Conservation (phyloP, 2,888 invertebrate species). For the Trichogramma dendrolimi region DNA sequence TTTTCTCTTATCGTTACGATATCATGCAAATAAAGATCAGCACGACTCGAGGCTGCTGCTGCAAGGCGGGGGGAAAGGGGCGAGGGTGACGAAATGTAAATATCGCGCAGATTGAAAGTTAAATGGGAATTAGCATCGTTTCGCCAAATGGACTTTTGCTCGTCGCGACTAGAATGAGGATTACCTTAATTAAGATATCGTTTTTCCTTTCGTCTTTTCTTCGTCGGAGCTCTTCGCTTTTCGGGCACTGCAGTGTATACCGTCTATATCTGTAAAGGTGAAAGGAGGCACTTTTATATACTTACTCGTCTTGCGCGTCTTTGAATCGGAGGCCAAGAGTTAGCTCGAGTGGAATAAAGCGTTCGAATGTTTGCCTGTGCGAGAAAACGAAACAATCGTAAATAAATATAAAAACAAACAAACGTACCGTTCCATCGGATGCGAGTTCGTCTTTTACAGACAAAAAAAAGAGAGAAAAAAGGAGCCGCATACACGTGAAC, state of each 20-base stretch:
- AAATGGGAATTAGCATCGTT: conserved; percentile 14
- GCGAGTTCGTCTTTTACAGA: conserved; percentile 15
- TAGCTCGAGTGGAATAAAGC: too few relatives aligned
- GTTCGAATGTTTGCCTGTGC: too few relatives aligned
- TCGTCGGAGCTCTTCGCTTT: too few relatives aligned
- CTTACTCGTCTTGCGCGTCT: too few relatives aligned
- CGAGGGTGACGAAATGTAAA: conserved; percentile 7
- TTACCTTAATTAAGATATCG: conserved; percentile 23
- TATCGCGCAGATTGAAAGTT: conserved; percentile 15
- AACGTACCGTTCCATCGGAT: background rate
- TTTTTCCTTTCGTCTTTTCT: background rate
- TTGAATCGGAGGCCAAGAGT: too few relatives aligned
- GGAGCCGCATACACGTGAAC: background rate
- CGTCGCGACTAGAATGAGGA: conserved; percentile 5
- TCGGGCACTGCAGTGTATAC: too few relatives aligned
- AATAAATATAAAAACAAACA: background rate
- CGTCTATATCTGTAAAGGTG: too few relatives aligned
- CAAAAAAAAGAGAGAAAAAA: conserved; percentile 23
- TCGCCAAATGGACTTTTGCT: conserved; percentile 10
- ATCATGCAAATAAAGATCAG: too few relatives aligned
- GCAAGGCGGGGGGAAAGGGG: too few relatives aligned
- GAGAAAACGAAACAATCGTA: conserved; percentile 2
- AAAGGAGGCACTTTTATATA: too few relatives aligned
- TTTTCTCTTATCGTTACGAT: too few relatives aligned
- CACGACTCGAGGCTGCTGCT: too few relatives aligned